These are phyloP conservation scores for Platynereis dumerilii DNA, from an alignment of 2,888 invertebrate species.

Conservation along the genomic window DNA sequence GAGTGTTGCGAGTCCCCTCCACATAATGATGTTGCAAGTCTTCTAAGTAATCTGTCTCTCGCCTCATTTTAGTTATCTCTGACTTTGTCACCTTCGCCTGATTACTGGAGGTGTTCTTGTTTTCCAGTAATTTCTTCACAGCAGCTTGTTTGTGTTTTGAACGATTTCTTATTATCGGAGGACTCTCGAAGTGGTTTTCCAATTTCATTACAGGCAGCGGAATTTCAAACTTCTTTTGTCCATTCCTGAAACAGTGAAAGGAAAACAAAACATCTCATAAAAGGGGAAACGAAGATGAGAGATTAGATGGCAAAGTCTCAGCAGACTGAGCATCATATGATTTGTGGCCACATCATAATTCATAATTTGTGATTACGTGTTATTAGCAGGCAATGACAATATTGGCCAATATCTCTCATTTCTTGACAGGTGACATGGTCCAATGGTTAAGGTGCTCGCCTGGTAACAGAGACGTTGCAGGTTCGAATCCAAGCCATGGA, in stretches of 20 bases:
- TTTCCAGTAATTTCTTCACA: not conserved
- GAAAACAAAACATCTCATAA: not conserved
- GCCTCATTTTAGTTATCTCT: not conserved
- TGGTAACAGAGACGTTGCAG: too few relatives aligned
- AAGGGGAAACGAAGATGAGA: not conserved
- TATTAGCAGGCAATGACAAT: too few relatives aligned
- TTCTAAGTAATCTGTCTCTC: constrained; percentile 2
- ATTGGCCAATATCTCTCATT: too few relatives aligned
- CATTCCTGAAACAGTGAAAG: not conserved
- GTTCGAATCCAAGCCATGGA: too few relatives aligned
- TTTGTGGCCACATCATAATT: too few relatives aligned
- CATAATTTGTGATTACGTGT: too few relatives aligned
- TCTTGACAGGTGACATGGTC: too few relatives aligned
- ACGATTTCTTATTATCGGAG: constrained; percentile 84
- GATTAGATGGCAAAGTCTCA: too few relatives aligned
- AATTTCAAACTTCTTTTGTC: constrained; percentile 57
- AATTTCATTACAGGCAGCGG: constrained; percentile 78
- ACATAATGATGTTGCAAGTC: constrained; percentile 73
- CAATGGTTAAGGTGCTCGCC: too few relatives aligned
- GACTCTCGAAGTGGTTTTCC: constrained; percentile 83
- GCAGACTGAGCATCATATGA: too few relatives aligned
- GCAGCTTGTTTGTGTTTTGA: constrained; percentile 67
- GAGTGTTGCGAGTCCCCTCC: constrained; percentile 81
- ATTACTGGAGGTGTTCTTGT: not conserved
- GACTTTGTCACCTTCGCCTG: not conserved